phyloP scores from a whole-genome alignment of 1,140 invertebrate genomes.

The Listronotus bonariensis region DNA sequence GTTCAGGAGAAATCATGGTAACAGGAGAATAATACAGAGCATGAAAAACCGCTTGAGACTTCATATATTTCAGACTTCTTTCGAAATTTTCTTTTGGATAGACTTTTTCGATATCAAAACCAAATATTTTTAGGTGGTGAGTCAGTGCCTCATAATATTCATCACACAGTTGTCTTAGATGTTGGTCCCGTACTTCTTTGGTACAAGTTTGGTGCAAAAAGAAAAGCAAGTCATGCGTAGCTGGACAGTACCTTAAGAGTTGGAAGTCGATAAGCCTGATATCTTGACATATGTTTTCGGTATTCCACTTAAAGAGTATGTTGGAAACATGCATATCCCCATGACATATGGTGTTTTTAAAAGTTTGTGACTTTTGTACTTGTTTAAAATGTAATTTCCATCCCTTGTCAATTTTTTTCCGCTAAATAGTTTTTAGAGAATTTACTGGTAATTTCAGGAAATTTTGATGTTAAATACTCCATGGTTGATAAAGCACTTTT shows the following conservation, averaged over 20 bases:
- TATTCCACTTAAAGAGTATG: conserved; percentile 62
- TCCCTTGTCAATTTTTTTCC: conserved; percentile 17
- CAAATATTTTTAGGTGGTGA: background rate
- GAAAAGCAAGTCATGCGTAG: conserved; percentile 59
- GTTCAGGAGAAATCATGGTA: background rate
- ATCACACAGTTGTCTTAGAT: background rate
- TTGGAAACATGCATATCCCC: conserved; percentile 69
- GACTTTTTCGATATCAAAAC: conserved; percentile 12
- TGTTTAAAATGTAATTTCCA: conserved; percentile 55
- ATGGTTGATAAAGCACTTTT: background rate
- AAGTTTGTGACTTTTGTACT: conserved; percentile 57
- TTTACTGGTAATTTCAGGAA: conserved; percentile 9
- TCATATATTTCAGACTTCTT: background rate
- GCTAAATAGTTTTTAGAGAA: background rate
- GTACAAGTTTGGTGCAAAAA: conserved; percentile 60
- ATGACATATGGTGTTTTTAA: conserved; percentile 63
- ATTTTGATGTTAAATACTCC: background rate
- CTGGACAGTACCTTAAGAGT: conserved; percentile 61
- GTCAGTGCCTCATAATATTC: conserved; percentile 12
- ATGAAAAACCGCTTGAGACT: background rate
- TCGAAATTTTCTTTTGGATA: conserved; percentile 8
- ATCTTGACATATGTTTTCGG: conserved; percentile 34
- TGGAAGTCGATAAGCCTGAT: conserved; percentile 69
- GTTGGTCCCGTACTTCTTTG: conserved; percentile 45
- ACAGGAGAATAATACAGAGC: background rate